These are phyloP conservation scores for Aphis craccivora DNA, from an alignment of 1,140 invertebrate species.

Conservation along the genomic window DNA sequence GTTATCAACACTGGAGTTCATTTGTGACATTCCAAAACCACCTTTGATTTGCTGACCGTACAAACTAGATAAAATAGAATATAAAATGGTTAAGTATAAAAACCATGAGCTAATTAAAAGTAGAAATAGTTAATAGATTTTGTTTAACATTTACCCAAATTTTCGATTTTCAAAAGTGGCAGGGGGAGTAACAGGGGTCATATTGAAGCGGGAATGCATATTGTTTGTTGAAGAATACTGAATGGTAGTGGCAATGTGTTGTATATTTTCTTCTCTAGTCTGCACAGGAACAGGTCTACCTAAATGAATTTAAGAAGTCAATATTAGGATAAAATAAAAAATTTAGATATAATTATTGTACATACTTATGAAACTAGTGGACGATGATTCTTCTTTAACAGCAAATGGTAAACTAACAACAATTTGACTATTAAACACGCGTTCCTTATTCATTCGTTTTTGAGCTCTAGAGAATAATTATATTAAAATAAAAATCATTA, in stretches of 20 bases:
- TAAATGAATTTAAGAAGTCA: background rate
- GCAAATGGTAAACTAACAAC: constrained; percentile 59
- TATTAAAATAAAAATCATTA: background rate
- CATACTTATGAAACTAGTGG: constrained; percentile 44
- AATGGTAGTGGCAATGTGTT: constrained; percentile 52
- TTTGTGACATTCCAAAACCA: constrained; percentile 56
- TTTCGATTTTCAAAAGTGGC: constrained; percentile 45
- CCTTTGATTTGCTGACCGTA: constrained; percentile 54
- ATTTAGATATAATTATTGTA: background rate
- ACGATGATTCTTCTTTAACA: constrained; percentile 56
- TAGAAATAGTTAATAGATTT: background rate
- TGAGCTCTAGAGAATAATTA: constrained; percentile 71
- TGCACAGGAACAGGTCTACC: constrained; percentile 42
- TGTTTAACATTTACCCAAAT: constrained; percentile 12
- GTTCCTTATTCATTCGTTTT: constrained; percentile 85
- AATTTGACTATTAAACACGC: constrained; percentile 73
- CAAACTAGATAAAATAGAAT: constrained; percentile 38
- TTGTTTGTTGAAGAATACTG: constrained; percentile 53
- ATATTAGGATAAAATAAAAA: background rate
- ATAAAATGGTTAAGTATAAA: background rate
- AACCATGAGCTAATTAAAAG: background rate
- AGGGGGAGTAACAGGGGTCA: constrained; percentile 45
- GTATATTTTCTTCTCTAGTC: constrained; percentile 53
- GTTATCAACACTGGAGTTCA: constrained; percentile 46
- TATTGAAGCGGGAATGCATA: constrained; percentile 52